Evolutionary conservation across 2,797 vertebrate genomes (phyloP), one percentile per base, ranked within the genome.

Genomic region (Philypnodon macrostomus): DNA sequence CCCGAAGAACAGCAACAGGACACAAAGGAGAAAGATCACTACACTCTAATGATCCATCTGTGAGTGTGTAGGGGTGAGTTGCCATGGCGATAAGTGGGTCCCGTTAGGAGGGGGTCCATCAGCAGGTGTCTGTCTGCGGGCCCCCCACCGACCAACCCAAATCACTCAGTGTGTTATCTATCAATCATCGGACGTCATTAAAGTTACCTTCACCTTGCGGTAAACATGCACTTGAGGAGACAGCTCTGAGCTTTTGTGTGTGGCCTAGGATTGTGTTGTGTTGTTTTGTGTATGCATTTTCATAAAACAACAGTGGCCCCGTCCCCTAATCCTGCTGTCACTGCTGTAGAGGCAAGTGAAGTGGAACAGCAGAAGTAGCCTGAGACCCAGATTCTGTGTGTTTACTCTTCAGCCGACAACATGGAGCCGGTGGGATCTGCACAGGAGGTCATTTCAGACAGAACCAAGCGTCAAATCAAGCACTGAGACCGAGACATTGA

Each of bases 111-210:
- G 39, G 39, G 24, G 63, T 69, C 62, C 56, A 67, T 70, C 77
- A 85, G 85, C 86, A 88, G 86, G 85, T 87, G 88, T 79, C 73
- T 42, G 9, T 72, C 67, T 74, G 56, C 51, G 19, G 45, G 19
- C 54, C 31, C 41, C 50, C 36, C 10, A 36, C 63, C 27, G 21
- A 30, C 49, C 49, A 41, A 61, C 45, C 19, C 21, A 36, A 17
- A 52, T 58, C 19, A 67, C 2, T 67, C n/a, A n/a, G 24, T 44
- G 32, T 49, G 34, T 33, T 39, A 56, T 53, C 41, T 47, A 50
- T 54, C 46, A 58, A 44, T 44, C 31, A 34, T 13, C 27, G 12
- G 12, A 6, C 0, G 26, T 37, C 40, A 47, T 58, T 54, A 47
- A 15, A 33, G 33, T 30, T 38, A 53, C 42, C 39, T 53, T 21